Evolutionary conservation across 2,888 invertebrate species (phyloP), one percentile per base, ranked within the genome.

Genomic region (Fragum whitleyi): DNA sequence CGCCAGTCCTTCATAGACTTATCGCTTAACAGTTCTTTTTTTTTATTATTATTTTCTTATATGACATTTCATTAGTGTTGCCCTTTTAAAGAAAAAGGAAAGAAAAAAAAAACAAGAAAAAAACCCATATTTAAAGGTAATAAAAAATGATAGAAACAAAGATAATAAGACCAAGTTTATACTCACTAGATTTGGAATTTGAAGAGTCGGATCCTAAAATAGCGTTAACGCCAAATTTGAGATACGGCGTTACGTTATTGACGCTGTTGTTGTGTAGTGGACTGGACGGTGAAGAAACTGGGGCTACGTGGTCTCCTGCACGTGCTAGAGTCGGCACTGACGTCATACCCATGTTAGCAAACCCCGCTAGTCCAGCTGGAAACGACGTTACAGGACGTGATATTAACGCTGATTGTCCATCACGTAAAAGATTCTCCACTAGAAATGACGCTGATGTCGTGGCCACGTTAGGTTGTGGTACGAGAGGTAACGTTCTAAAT

Each of bases 181-280:
- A 82, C 87, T 86, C 85, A 89, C 89, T 85, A 69, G 84, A 79
- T 83, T 87, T 88, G 21, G 68, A 70, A 21, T 87, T 78, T 19
- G 79, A 76, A n/a, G 83, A 77, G 11, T 92, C 92, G 19, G 89
- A 87, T 55, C 92, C 92, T 26, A 92, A 82, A 53, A 92, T 92
- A 57, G 92, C 92, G 79, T 87, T 92, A 51, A 92, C 90, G 11
- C 92, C 92, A 75, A 92, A 92, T 78, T 92, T 92, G 7, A 92
- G 87, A 81, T 89, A 91, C 9, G 92, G 92, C 21, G 90, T 88
- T 14, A 86, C 81, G 53, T 81, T 85, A 68, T 70, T 85, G 16
- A 74, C 75, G 19, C 70, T 72, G 65, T 73, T 85, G 36, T 26
- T 65, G 23, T 65, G 39, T 21, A 74, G 65, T n/a, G 77, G 62